Evolutionary conservation across 2,113 vertebrate genomes (phyloP), one percentile per base, ranked within the genome.

Genomic region (Meriones unguiculatus): DNA sequence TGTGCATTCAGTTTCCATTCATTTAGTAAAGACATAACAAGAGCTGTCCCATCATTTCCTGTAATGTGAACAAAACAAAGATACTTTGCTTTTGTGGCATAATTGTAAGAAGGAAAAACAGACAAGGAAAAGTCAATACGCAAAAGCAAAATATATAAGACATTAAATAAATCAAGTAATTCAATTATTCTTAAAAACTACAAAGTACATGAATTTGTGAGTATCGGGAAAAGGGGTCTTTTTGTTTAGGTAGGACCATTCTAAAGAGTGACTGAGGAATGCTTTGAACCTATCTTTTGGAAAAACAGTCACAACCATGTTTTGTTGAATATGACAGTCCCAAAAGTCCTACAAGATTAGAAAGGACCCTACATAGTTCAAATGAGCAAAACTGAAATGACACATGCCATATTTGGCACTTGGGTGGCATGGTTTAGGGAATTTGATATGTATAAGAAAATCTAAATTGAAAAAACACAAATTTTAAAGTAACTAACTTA

Each of bases 381-480:
- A 3, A 7, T 87, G n/a, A 57, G 38, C 70, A 22, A 70, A 41
- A 17, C n/a, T 38, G 57, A 14, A 6, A n/a, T 38, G 35, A 38
- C 57, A 64, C 12, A 90, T 52, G n/a, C 35, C 8, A 1, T 59
- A 30, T 46, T 41, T 46, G 28, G 4, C 32, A 69, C 54, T 76
- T 59, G 59, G 30, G 11, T 76, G 35, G 22, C 3, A 75, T 70
- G n/a, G 35, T 94, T 52, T 67, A 10, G 30, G 57, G 54, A 50
- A 41, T 65, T 87, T 73, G 38, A 67, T 46, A 78, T 88, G 82
- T 35, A 28, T 72, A 80, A 32, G 6, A 41, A 80, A 54, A 46
- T 91, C 7, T 70, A 85, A 73, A 38, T 69, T 25, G 14, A 92
- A 95, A 92, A 95, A 75, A 73, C 62, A 89, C 5, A 92, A 69